Conservation (phyloP, 2,113 vertebrate genomes). For the Brienomyrus longianalis region DNA sequence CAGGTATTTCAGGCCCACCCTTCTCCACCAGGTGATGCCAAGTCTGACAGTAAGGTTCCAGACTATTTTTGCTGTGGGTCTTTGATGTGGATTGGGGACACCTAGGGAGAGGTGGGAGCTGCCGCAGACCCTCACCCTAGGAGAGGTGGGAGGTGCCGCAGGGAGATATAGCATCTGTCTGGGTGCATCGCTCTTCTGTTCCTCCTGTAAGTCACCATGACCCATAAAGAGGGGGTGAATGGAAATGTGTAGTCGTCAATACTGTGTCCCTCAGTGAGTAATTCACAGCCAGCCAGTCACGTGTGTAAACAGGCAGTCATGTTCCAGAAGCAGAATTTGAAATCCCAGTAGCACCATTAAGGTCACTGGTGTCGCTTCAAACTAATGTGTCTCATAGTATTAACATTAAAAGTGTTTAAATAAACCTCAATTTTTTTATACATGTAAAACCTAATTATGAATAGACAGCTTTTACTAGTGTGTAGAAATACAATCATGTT, state of each 20-base stretch:
- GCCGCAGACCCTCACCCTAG: too few relatives aligned
- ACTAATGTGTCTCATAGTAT: background rate
- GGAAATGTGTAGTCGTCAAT: background rate
- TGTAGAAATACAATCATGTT: background rate
- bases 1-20: too few relatives aligned
- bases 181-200: background rate
- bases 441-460: constrained; percentile 1
- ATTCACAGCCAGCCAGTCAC: background rate
- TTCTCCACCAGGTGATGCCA: too few relatives aligned
- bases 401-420: background rate
- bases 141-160: background rate
- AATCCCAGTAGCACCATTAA: background rate
- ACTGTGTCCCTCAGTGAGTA: too few relatives aligned
- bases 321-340: background rate
- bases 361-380: background rate
- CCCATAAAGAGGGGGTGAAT: background rate
- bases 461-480: background rate
- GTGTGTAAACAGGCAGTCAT: background rate
- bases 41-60: too few relatives aligned
- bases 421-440: background rate
- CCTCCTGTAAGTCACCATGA: background rate
- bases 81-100: too few relatives aligned
- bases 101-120: background rate
- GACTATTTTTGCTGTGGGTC: too few relatives aligned
- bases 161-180: background rate